Evolutionary conservation across 2,888 invertebrate genomes (phyloP).

Genomic region (Therioaphis trifolii): DNA sequence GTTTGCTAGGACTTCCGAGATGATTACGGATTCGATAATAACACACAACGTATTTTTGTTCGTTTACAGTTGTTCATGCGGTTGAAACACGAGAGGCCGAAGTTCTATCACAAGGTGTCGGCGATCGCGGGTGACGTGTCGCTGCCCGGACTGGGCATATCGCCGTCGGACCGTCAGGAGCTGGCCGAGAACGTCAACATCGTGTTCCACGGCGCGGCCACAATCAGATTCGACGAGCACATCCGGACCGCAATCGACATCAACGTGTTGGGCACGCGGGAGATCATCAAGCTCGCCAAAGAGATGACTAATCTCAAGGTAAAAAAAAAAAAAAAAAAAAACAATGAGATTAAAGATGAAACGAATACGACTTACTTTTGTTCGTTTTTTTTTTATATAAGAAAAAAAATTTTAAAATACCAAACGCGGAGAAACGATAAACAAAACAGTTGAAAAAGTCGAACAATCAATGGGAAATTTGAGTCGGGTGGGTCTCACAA

Average conservation of each 20-base stretch:
- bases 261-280: constrained; percentile 82
- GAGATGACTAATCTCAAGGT: constrained; percentile 80
- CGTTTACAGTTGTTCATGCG: constrained; percentile 71
- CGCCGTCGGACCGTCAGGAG: constrained; percentile 73
- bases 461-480: no score
- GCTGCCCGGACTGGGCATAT: constrained; percentile 75
- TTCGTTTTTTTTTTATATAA: no score
- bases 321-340: no score
- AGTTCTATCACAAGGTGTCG: constrained; percentile 76
- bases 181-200: constrained; percentile 76
- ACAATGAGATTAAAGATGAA: no score
- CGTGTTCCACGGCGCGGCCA: constrained; percentile 91
- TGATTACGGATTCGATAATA: no score
- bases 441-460: no score
- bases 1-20: no score
- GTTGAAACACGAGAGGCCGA: constrained; percentile 71
- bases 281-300: constrained; percentile 79
- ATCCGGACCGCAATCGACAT: constrained; percentile 81
- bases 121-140: constrained; percentile 78
- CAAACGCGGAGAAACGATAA: no score
- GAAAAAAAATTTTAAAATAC: no score
- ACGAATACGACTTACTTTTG: no score
- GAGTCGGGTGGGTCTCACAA: no score
- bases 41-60: constrained; percentile 9
- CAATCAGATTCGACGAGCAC: constrained; percentile 88